Evolutionary conservation across 2,888 invertebrate genomes (phyloP), one percentile per base, ranked within the genome.

Genomic region (Lepidocyrtinus sp.): DNA sequence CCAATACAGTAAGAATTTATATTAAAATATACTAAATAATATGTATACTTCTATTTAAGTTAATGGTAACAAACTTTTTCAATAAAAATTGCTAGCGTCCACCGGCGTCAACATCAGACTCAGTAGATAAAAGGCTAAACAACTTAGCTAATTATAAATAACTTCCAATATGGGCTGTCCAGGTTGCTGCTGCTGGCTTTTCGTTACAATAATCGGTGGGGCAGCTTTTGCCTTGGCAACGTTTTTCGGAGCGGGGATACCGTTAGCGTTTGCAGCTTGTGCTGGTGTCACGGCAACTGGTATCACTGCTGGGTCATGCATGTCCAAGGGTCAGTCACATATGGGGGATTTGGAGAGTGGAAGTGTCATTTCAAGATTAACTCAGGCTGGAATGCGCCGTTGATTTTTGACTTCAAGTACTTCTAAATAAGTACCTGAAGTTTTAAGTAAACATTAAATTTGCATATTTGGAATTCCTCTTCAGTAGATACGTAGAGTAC

Each of bases 231-330:
- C 15, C 0, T 1, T 22, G 21, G 68, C 68, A n/a, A 46, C 46
- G 9, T 22, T 68, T 26, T 68, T 68, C 24, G 68, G 68, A 22
- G 68, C 68, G 7, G 68, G 68, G 17, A 68, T 68, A 3, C 68
- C 68, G 3, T 21, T 68, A n/a, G 68, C 68, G 7, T 22, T 68
- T 26, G 68, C 68, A 0, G 25, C 68, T 5, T 45, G 68, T 22
- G 2, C 50, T 7, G 68, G 68, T 12, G 68, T 68, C 50, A 46
- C 68, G 15, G 68, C 68, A 1, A 68, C 68, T 1, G 68, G 68
- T 15, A 68, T 68, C n/a, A 50, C 50, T 7, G 68, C 68, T n/a
- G 68, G 68, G 5, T 68, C 68, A 22, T 68, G 68, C 24, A 68
- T 68, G 7, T 12, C 68, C 9, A 68, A 46, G n/a, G 68, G 46